Evolutionary conservation across 2,888 invertebrate species (phyloP), one percentile per base, ranked within the genome.

Genomic region (Dicyrtomina minuta): DNA sequence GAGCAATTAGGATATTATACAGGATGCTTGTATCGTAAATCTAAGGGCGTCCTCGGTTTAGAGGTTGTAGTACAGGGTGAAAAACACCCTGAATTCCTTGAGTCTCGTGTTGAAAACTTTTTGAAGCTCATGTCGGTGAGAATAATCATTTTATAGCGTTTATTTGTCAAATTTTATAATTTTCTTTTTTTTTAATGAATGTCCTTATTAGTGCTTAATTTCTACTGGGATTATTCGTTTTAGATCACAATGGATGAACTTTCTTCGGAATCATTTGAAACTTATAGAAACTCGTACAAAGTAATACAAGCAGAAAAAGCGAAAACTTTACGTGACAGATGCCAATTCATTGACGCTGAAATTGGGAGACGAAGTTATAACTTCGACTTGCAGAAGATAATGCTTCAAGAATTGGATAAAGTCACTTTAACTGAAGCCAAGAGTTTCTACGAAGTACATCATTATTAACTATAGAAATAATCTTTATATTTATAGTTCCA

Each of bases 1-100:
- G 92, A 93, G 81, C 93, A 94, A 84, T 84, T 94, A 6, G 97
- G 97, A 22, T 98, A 98, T 81, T 93, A 97, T 79, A 96, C 98
- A 55, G 92, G 91, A 82, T 92, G 93, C 80, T 93, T 92, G 0
- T 85, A 93, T 13, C 86, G 94, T 3, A 86, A 91, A 70, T 87
- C 90, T 0, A 90, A 90, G 82, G 58, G 41, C 15, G 44, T 58
- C 6, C 20, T 41, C 5, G 24, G 53, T 8, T 46, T 58, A n/a
- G 39, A 43, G 10, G 13, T 43, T 3, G 24, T 56, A 13, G 27
- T 62, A 4, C 66, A 66, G 26, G 66, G 66, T 6, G 46, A 26
- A 20, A 66, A 66, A 46, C 90, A 91, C 80, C 96, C 97, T 0
- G 84, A 85, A 6, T 92, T 87, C 82, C 86, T 97, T 15, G 95